phyloP scores from a whole-genome alignment of 2,888 invertebrate species.

The Tetanocera ferruginea region DNA sequence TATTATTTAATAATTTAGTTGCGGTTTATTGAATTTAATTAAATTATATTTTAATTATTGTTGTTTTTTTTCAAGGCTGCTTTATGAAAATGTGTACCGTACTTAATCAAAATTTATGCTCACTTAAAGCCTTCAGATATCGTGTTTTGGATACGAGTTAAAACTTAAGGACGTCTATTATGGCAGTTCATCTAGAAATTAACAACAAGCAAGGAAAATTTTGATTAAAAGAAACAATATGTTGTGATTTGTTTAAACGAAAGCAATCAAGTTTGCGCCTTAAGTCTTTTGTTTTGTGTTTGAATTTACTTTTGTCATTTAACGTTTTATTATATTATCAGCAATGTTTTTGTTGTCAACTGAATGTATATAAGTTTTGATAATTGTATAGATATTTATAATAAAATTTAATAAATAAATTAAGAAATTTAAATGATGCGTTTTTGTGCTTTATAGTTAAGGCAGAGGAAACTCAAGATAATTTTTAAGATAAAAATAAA shows the following conservation, averaged over 20 bases:
- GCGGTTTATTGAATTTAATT: not conserved
- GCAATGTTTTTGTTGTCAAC: not conserved
- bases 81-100: slow-evolving; percentile 57
- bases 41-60: slow-evolving; percentile 9
- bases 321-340: not conserved
- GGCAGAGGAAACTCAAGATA: no score
- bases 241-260: not conserved
- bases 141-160: slow-evolving; percentile 56
- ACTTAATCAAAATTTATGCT: slow-evolving; percentile 58
- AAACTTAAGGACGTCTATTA: not conserved
- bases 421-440: no score
- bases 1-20: not conserved
- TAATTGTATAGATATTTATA: no score
- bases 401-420: no score
- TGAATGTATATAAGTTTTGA: no score
- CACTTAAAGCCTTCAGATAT: slow-evolving; percentile 59
- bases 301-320: slow-evolving; percentile 3
- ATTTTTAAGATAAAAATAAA: no score
- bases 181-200: slow-evolving; percentile 7
- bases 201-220: not conserved
- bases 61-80: slow-evolving; percentile 54
- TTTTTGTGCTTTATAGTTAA: no score
- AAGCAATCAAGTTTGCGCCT: slow-evolving; percentile 24
- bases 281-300: slow-evolving; percentile 34
- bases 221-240: not conserved